Evolutionary conservation across 2,797 vertebrate species (phyloP), one percentile per base, ranked within the genome.

Genomic region (Dallia pectoralis): DNA sequence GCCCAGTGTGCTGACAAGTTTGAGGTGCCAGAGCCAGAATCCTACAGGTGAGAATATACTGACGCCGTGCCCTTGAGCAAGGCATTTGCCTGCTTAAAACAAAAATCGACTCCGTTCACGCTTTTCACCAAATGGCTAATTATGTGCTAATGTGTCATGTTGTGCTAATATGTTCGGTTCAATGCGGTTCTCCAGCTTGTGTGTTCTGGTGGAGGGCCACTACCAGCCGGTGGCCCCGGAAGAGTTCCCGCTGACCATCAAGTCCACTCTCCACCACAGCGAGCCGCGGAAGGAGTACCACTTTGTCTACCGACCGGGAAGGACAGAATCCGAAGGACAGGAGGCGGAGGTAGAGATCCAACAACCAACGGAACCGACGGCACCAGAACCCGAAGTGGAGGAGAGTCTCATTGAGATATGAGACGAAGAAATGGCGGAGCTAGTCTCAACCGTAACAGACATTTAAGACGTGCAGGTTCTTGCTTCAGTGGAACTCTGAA

Each of bases 1-100:
- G 89, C 89, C 6, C 95, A 97, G 79, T 99, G 97, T 59, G 96
- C 95, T 0, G 91, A 93, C 25, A 95, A 95, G 82, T 96, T 95
- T 75, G 92, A 92, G 69, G 93, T 95, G 75, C 47, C 69, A 0
- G 87, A 90, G 14, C 87, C 95, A 0, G 75, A 91, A 30, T 83
- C 91, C 47, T 90, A 94, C 40, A 59, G 53, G 53, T 59, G 40
- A 59, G 11, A 59, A 56, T n/a, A 9, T 27, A n/a, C 53, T 59
- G 11, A 22, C 22, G 8, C 14, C 12, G 53, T 25, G 22, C 53
- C 53, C 53, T 59, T 59, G 53, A 59, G 11, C n/a, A 56, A 56
- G 53, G 53, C 53, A 25, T 22, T 56, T 11, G 12, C 22, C 53
- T 22, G 3, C 53, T 25, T 4, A n/a, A 56, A 59, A 59, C 22